Base-by-base conservation (phyloP, 2,797 vertebrate genomes). In the Acanthurus leucopareius region DNA sequence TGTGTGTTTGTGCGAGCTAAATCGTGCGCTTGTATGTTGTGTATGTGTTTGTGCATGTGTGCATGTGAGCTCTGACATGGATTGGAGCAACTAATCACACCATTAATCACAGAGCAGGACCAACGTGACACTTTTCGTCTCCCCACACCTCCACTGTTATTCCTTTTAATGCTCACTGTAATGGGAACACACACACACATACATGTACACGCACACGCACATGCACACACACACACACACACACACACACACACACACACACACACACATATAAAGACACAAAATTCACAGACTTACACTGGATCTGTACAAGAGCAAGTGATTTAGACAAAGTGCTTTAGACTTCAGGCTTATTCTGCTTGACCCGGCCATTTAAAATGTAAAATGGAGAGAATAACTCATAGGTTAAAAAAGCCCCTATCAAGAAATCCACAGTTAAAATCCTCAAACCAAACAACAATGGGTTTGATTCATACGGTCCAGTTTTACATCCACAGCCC, bases 131-230 rank as follows among this genome's bases (percentile, higher is more conserved):
- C 87, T 85, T 88, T 93, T 90, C 69, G 80, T 94, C 92, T 93
- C 87, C 89, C 87, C 87, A 95, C 92, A 94, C 92, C 91, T 94
- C 75, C 71, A 82, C 79, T 94, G 92, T 94, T 94, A 91, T 92
- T 94, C 75, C 85, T 91, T 88, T 86, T 89, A 92, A 92, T 86
- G 89, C 83, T 90, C 78, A 88, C 83, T 90, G 78, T 88, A 89
- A 88, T 79, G 79, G 73, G 80, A 89, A 86, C 42, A 69, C 57
- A 67, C 72, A 57, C 63, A 62, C 44, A 51, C 22, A 16, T 32
- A 69, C 74, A 58, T 45, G 66, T 25, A 54, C 7, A 22, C n/a
- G 48, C 20, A 22, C 15, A 47, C 32, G 22, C 28, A 86, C 42
- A 32, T 4, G 4, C 28, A 32, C 28, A 32, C 28, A 32, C 28